Percentiles rank a stretch among this genome's conserved stretches.
These are phyloP conservation scores for Cryptocheilus praepositus DNA, from an alignment of 2,888 invertebrate species.

Conservation along the genomic window DNA sequence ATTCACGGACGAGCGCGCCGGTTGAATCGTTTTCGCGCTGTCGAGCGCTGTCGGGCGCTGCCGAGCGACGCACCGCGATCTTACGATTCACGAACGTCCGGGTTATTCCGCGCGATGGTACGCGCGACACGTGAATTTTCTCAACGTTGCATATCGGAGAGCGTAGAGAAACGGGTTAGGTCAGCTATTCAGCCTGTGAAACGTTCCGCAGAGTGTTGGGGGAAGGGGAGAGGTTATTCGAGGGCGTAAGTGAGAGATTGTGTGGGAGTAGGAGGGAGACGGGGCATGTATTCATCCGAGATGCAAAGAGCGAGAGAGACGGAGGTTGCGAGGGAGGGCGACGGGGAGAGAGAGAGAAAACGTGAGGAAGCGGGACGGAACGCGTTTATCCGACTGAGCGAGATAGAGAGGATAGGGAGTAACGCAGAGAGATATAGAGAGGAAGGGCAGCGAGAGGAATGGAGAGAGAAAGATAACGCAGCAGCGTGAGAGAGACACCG, in stretches of 20 bases:
- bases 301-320: constrained; percentile 1
- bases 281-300: too few relatives aligned
- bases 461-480: neutral
- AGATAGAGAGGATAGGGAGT: constrained; percentile 12
- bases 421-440: neutral
- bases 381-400: constrained; percentile 13
- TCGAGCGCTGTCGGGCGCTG: neutral
- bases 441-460: constrained; percentile 4
- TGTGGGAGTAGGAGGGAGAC: too few relatives aligned
- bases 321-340: neutral
- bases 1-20: neutral
- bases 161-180: too few relatives aligned
- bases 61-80: neutral
- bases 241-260: too few relatives aligned
- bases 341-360: neutral
- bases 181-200: too few relatives aligned
- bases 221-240: too few relatives aligned
- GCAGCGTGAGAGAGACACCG: constrained; percentile 34
- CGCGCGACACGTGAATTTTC: too few relatives aligned
- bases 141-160: too few relatives aligned
- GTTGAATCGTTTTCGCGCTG: neutral
- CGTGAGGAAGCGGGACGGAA: neutral
- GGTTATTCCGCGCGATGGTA: too few relatives aligned
- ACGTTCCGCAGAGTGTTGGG: too few relatives aligned
- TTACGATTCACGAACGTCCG: too few relatives aligned